Evolutionary conservation across 2,797 vertebrate genomes (phyloP).

Genomic region (Spea hammondii): DNA sequence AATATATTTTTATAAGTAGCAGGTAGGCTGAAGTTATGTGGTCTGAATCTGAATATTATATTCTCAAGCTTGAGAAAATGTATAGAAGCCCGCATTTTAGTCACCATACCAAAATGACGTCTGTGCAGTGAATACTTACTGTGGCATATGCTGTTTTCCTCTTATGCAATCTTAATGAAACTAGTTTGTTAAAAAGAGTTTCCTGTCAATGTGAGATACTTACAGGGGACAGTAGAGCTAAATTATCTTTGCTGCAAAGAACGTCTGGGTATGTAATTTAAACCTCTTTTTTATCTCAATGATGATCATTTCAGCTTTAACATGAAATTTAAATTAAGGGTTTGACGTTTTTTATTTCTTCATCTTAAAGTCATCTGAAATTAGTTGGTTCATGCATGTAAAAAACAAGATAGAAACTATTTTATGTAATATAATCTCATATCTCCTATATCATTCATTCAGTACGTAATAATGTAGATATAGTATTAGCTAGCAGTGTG

Average conservation of each 20-base stretch:
- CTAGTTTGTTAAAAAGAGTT: slow-evolving; percentile 55
- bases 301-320: slow-evolving; percentile 33
- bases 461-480: neutral
- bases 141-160: slow-evolving; percentile 56
- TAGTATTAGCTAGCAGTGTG: too few species aligned
- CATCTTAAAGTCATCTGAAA: slow-evolving; percentile 6
- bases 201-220: slow-evolving; percentile 53
- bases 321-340: slow-evolving; percentile 33
- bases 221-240: slow-evolving; percentile 51
- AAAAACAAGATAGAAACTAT: too few species aligned
- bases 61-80: neutral
- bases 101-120: slow-evolving; percentile 29
- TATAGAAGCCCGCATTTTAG: neutral
- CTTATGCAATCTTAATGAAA: slow-evolving; percentile 57
- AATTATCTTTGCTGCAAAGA: slow-evolving; percentile 37
- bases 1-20: too few species aligned
- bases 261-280: slow-evolving; percentile 57
- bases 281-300: slow-evolving; percentile 41
- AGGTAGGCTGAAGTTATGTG: too few species aligned
- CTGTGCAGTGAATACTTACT: slow-evolving; percentile 42
- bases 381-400: neutral
- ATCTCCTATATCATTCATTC: slow-evolving; percentile 16
- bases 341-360: slow-evolving; percentile 10
- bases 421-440: too few species aligned
- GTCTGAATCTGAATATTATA: too few species aligned